Conservation (phyloP, 2,888 invertebrate species). For the Autographa pulchrina region DNA sequence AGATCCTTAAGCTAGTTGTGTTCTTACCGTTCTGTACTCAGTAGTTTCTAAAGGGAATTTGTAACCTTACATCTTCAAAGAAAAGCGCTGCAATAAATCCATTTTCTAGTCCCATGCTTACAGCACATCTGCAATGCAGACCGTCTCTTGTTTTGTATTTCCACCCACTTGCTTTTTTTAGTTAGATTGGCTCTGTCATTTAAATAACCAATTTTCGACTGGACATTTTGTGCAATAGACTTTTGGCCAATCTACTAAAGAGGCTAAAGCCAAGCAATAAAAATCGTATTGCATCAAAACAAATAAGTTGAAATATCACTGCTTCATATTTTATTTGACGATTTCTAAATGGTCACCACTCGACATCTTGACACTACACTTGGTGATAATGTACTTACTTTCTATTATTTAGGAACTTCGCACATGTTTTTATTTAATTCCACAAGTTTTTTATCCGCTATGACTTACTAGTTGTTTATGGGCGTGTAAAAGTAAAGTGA, state of each 20-base stretch:
- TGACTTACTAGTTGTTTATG: constrained; percentile 7
- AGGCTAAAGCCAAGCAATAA: background rate
- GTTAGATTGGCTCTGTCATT: background rate
- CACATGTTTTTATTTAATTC: background rate
- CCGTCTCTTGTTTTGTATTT: background rate
- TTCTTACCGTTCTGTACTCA: constrained; percentile 16
- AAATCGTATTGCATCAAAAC: background rate
- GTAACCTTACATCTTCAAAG: background rate
- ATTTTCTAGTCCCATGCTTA: background rate
- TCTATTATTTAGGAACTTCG: constrained; percentile 9
- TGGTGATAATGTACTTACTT: background rate
- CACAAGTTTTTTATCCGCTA: constrained; percentile 2
- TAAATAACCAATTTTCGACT: background rate
- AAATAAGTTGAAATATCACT: background rate
- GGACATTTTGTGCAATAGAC: background rate
- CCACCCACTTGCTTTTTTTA: background rate
- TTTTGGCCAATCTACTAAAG: background rate
- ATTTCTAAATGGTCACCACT: background rate
- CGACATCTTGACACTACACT: background rate
- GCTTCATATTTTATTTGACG: constrained; percentile 4
- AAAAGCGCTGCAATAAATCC: background rate
- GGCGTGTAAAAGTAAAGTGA: constrained; percentile 49
- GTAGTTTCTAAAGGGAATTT: constrained; percentile 46
- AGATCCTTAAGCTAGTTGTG: constrained; percentile 39
- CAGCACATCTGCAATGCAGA: constrained; percentile 1